Evolutionary conservation across 2,113 vertebrate species (phyloP), one percentile per base, ranked within the genome.

Genomic region (Rhodinocichla rosea): DNA sequence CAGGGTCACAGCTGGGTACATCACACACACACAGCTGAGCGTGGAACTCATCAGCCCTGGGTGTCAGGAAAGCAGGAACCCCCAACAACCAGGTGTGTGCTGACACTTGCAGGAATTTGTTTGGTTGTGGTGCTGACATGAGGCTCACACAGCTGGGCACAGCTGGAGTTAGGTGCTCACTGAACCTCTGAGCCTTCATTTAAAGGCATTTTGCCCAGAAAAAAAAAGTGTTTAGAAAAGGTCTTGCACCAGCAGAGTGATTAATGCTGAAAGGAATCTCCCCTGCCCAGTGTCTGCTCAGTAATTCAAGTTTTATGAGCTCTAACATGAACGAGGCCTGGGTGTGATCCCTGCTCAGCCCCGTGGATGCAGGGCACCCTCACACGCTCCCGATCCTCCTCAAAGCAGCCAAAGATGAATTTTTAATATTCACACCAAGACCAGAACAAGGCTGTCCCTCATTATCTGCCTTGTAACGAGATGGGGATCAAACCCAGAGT

Each of bases 371-470:
- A 83, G 42, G 37, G 26, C n/a, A 23, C 60, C 53, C 75, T 83
- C 55, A 12, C 55, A 23, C 0, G 0, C n/a, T 32, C 17, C 69
- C 0, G 0, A 35, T 3, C 17, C 33, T 24, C 63, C 53, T 37
- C 44, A 15, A 68, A 80, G 86, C 44, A 40, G 37, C 5, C 4
- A 15, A 73, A 52, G 14, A 39, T 68, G 28, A 80, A 73, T 88
- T 86, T 94, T 80, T 83, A 69, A 90, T 49, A 33, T 0, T 30
- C 59, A 27, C 30, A 19, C 49, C 47, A 2, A 56, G 89, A 60
- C 27, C 88, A 79, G 85, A 56, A 12, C 56, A 10, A 42, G 65
- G 56, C 35, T 7, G 26, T 4, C 52, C 49, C 68, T 83, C 15
- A 4, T 83, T 89, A 64, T 45, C 59, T 49, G 47, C 40, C 89